These are phyloP conservation scores for Peromyscus melanophrys DNA, from an alignment of 2,797 vertebrate species.

Conservation along the genomic window DNA sequence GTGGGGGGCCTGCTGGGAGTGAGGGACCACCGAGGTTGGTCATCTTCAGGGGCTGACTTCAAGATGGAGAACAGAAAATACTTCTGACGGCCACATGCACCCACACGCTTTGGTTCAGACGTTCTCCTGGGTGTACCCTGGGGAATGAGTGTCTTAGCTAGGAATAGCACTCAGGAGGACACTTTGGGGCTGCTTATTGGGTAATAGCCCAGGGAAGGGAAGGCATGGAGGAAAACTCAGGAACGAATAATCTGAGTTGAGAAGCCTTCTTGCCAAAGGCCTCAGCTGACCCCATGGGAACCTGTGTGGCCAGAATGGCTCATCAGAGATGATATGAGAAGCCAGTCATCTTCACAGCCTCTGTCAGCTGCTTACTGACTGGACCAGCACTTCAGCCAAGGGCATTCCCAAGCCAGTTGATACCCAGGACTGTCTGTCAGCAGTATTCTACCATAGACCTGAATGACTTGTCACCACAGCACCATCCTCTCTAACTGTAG, in stretches of 20 bases:
- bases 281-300: neutral
- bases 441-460: neutral
- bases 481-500: neutral
- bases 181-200: too few relatives aligned
- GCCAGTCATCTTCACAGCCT: neutral
- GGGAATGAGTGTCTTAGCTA: neutral
- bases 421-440: neutral
- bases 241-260: neutral
- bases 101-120: neutral
- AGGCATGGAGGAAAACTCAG: neutral
- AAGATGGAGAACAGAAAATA: neutral
- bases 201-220: neutral
- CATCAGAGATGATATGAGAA: neutral
- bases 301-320: neutral
- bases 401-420: neutral
- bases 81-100: neutral
- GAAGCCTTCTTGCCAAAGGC: neutral
- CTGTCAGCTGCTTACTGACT: neutral
- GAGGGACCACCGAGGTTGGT: accelerated
- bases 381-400: neutral
- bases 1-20: neutral
- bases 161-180: too few relatives aligned
- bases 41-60: neutral
- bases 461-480: neutral
- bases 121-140: accelerated